phyloP scores from a whole-genome alignment of 2,113 vertebrate genomes.

The Mungos mungo region DNA sequence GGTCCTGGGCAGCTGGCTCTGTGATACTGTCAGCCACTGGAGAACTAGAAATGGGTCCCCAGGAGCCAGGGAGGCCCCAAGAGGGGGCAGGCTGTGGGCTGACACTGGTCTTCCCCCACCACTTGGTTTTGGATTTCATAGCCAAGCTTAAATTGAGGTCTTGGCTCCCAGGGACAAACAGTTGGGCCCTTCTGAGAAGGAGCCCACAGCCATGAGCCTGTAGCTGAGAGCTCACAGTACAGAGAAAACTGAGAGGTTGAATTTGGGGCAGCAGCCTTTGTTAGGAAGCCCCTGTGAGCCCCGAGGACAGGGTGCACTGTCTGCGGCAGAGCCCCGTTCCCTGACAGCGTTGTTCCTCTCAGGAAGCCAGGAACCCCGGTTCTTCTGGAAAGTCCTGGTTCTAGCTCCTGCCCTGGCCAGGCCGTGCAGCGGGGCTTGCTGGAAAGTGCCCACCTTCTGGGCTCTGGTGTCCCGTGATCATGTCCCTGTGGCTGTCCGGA shows the following conservation, averaged over 20 bases:
- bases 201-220: neutral
- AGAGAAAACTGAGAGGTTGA: neutral
- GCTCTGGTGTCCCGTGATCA: fast-evolving
- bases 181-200: neutral
- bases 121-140: neutral
- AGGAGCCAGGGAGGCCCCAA: fast-evolving
- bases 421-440: fast-evolving
- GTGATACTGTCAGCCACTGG: fast-evolving
- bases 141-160: neutral
- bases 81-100: too few species aligned
- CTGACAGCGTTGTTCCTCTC: neutral
- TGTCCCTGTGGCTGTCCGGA: fast-evolving
- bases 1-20: neutral
- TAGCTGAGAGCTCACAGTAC: fast-evolving
- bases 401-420: neutral
- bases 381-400: neutral
- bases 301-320: neutral
- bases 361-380: neutral
- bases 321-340: neutral
- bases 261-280: fast-evolving
- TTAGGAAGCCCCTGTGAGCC: neutral
- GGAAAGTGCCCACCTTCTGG: neutral
- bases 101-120: fast-evolving
- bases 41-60: too few species aligned
- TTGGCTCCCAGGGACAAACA: neutral